A percentile compares a stretch with the other conserved stretches of the same genome.
phyloP scores from a whole-genome alignment of 2,113 vertebrate species.

The Menidia beryllina region DNA sequence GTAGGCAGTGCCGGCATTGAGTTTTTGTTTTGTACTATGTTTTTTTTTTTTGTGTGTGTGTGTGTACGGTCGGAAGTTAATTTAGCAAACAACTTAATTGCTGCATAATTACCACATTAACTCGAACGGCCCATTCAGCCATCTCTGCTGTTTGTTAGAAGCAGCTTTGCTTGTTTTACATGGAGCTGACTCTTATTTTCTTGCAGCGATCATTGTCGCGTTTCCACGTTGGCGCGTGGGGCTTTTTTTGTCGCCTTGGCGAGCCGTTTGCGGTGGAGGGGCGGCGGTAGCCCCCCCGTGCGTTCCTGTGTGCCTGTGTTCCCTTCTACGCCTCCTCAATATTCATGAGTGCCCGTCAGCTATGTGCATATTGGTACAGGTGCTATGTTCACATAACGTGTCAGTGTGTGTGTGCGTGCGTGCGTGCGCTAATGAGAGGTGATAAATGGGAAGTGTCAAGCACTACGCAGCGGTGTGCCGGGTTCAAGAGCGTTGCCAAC shows the following conservation, averaged over 20 bases:
- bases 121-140: slow-evolving; percentile 49
- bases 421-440: slow-evolving; percentile 38
- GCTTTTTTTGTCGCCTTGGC: slow-evolving; percentile 22
- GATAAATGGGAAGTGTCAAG: slow-evolving; percentile 60
- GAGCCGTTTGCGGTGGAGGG: slow-evolving; percentile 7
- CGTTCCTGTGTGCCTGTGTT: background rate
- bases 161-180: slow-evolving; percentile 34
- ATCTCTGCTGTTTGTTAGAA: slow-evolving; percentile 42
- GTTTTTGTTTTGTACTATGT: too few relatives aligned
- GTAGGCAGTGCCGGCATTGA: slow-evolving; percentile 20
- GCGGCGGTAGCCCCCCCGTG: background rate
- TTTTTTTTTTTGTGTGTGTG: too few relatives aligned
- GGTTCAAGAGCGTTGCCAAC: slow-evolving; percentile 54
- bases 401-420: slow-evolving; percentile 38
- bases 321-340: slow-evolving; percentile 22
- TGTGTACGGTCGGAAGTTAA: slow-evolving; percentile 36
- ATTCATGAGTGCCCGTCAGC: slow-evolving; percentile 50
- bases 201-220: slow-evolving; percentile 3
- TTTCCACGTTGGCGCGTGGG: slow-evolving; percentile 6
- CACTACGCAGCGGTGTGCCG: slow-evolving; percentile 27
- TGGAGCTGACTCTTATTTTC: slow-evolving; percentile 2
- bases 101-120: slow-evolving; percentile 65
- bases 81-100: slow-evolving; percentile 64
- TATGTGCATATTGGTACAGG: slow-evolving; percentile 48
- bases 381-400: slow-evolving; percentile 60